Conservation (phyloP, 2,797 vertebrate species). For the Diglossa cyanea region DNA sequence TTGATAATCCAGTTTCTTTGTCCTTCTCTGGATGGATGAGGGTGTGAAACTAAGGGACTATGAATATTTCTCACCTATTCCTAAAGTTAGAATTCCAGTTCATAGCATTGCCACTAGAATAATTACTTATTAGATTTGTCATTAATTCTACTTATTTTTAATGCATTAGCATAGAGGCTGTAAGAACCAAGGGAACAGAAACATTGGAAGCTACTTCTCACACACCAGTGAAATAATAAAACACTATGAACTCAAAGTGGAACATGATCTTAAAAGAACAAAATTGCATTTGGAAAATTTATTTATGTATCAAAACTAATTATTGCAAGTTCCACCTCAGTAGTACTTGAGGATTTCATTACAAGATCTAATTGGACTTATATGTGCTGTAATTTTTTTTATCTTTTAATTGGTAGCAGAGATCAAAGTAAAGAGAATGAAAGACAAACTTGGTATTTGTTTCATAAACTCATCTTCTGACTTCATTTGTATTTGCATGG, state of each 20-base stretch:
- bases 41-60: background rate
- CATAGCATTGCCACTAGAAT: background rate
- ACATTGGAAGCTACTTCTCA: background rate
- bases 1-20: background rate
- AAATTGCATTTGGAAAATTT: conserved; percentile 71
- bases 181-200: background rate
- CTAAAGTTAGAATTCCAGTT: background rate
- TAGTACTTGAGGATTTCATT: conserved; percentile 72
- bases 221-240: conserved; percentile 40
- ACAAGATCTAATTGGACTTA: conserved; percentile 70
- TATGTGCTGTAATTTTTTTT: conserved; percentile 40
- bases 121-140: background rate
- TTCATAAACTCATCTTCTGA: conserved; percentile 22
- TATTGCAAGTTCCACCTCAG: conserved; percentile 68
- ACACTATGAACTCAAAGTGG: conserved; percentile 43
- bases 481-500: conserved; percentile 26
- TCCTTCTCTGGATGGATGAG: background rate
- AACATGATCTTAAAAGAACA: conserved; percentile 47
- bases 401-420: conserved; percentile 69
- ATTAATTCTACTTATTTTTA: conserved; percentile 27
- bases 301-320: conserved; percentile 75
- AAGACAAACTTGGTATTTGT: conserved; percentile 45
- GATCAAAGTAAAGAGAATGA: conserved; percentile 59
- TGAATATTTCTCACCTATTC: background rate
- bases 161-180: background rate